Conservation (phyloP, 1,140 invertebrate genomes). For the Drosophila ohnishii region DNA sequence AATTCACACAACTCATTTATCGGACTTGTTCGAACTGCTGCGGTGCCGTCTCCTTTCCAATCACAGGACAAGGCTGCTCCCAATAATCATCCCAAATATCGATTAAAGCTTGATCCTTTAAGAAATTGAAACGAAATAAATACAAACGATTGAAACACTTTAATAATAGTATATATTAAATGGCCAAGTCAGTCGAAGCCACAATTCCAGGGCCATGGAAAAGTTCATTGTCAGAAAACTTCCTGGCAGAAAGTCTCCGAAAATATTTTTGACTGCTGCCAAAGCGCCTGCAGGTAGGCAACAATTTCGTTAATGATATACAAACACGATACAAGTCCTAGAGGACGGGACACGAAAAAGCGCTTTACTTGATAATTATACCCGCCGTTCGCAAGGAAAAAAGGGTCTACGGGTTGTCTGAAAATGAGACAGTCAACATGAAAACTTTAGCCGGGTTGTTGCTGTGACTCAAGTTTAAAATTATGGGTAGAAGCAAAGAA, state of each 20-base stretch:
- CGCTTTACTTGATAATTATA: conserved; percentile 38
- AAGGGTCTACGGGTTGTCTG: neutral
- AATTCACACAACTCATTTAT: conserved; percentile 35
- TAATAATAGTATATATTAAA: neutral
- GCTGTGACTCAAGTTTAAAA: neutral
- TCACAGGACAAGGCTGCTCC: neutral
- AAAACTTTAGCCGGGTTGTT: neutral
- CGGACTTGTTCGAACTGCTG: conserved; percentile 26
- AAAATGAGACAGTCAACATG: conserved; percentile 9
- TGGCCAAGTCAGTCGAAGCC: conserved; percentile 6
- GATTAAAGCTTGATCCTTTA: neutral
- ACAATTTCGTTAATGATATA: conserved; percentile 58
- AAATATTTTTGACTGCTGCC: conserved; percentile 21
- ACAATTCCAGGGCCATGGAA: neutral
- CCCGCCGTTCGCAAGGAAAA: neutral
- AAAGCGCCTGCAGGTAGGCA: conserved; percentile 57
- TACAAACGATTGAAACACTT: neutral
- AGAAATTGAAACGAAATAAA: neutral
- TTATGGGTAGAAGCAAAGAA: neutral
- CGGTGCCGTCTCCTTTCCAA: neutral
- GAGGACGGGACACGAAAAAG: conserved; percentile 3
- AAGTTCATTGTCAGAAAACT: conserved; percentile 29
- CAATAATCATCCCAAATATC: neutral
- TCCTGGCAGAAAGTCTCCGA: neutral
- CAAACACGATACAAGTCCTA: conserved; percentile 34